These are phyloP conservation scores for Collichthys lucidus DNA, from an alignment of 2,113 vertebrate species.

Conservation along the genomic window DNA sequence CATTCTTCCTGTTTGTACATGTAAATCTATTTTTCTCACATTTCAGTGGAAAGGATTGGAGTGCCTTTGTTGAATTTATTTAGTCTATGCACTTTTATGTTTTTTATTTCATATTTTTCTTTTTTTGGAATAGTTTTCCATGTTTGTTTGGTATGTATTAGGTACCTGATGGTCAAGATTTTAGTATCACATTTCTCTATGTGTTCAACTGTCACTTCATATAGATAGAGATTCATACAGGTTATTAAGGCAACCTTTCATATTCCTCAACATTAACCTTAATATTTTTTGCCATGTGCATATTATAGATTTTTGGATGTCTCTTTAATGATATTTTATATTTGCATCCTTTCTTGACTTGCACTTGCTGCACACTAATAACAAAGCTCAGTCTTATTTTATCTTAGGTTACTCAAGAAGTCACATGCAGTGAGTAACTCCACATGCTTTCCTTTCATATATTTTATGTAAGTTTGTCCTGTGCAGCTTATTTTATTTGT, in stretches of 20 bases:
- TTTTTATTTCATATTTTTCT: not conserved
- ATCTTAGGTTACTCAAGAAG: not conserved
- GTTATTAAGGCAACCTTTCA: not conserved
- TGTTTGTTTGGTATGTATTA: too few species aligned
- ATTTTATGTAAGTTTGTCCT: not conserved
- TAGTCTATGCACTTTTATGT: not conserved
- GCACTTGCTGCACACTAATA: not conserved
- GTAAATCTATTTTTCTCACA: not conserved
- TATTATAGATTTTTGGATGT: not conserved
- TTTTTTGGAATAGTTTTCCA: not conserved
- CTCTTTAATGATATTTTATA: not conserved
- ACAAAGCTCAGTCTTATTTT: not conserved
- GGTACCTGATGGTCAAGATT: not conserved
- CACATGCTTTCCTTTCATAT: not conserved
- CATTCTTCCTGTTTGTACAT: not conserved
- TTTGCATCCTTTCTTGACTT: not conserved
- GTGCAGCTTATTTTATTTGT: not conserved
- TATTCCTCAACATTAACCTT: not conserved
- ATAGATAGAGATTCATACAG: not conserved
- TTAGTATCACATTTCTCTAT: not conserved
- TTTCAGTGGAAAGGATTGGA: not conserved
- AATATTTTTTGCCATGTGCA: too few species aligned
- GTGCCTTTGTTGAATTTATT: not conserved
- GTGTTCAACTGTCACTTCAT: not conserved
- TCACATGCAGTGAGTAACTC: not conserved